These are phyloP conservation scores for Acheta domesticus DNA, from an alignment of 2,888 invertebrate genomes.

Conservation along the genomic window DNA sequence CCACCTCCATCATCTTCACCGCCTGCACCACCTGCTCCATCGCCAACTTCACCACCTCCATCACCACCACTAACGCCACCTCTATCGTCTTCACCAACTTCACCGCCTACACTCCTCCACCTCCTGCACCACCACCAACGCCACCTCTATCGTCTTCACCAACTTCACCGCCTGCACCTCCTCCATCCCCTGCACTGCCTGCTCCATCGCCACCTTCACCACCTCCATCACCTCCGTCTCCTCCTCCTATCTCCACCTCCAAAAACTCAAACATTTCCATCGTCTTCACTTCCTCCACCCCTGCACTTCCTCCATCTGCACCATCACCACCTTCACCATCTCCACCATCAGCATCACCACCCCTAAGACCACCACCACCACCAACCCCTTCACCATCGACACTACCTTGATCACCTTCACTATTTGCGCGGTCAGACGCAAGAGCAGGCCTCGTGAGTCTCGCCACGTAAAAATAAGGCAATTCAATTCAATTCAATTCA, in stretches of 20 bases:
- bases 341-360: no score
- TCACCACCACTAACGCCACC: no score
- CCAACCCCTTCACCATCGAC: no score
- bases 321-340: no score
- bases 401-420: no score
- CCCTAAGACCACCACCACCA: no score
- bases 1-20: neutral
- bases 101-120: neutral
- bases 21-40: neutral
- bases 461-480: no score
- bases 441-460: no score
- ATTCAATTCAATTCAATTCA: no score
- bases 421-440: no score
- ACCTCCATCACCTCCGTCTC: constrained; percentile 27
- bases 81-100: constrained; percentile 4
- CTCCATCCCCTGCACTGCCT: neutral
- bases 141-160: constrained; percentile 28
- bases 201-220: neutral
- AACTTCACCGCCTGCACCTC: constrained; percentile 39
- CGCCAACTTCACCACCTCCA: no score
- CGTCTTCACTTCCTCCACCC: neutral
- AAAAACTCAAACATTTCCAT: neutral
- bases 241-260: constrained; percentile 19
- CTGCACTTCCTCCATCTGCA: no score
- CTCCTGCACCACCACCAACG: constrained; percentile 37